Evolutionary conservation across 2,888 invertebrate genomes (phyloP), one percentile per base, ranked within the genome.

Genomic region (Sturmia bella): DNA sequence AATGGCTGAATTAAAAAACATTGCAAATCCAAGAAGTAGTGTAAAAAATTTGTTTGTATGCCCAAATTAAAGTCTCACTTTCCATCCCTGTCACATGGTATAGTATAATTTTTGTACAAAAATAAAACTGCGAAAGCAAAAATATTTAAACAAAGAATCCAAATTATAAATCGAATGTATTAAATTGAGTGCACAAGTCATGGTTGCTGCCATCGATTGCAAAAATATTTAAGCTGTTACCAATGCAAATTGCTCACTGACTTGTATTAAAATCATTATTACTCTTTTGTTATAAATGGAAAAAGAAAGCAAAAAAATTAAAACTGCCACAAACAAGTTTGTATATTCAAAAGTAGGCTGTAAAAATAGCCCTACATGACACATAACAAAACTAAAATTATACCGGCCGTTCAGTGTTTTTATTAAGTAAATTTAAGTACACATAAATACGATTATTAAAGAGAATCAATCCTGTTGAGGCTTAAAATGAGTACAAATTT

Each of bases 151-250:
- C 21, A 56, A 70, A 41, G 48, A 21, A 70, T 70, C 39, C 11
- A 15, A 19, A 66, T 50, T 48, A 27, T 57, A 70, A 77, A 63
- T 63, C 41, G 45, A 12, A 37, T 19, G 19, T 43, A 80, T 75
- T 80, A 69, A 80, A 80, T 80, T 75, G 69, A 69, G 75, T 63
- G 74, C 79, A 80, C 54, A 69, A 74, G 69, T 64, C 80, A 75
- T 75, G 75, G 52, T 50, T 77, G 45, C 15, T 61, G 43, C 52
- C 63, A 76, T 63, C 24, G 32, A 69, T 76, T 45, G 37, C 24
- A 69, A 27, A 24, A 41, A 43, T 73, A n/a, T 15, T 52, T 43
- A n/a, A 54, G 43, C 15, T 45, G 76, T 77, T 69, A 56, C 56
- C 48, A 77, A 41, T 57, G 56, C 41, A 64, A 57, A 41, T 77